Base-by-base conservation (phyloP, 2,797 vertebrate genomes). In the Fundulus diaphanus region DNA sequence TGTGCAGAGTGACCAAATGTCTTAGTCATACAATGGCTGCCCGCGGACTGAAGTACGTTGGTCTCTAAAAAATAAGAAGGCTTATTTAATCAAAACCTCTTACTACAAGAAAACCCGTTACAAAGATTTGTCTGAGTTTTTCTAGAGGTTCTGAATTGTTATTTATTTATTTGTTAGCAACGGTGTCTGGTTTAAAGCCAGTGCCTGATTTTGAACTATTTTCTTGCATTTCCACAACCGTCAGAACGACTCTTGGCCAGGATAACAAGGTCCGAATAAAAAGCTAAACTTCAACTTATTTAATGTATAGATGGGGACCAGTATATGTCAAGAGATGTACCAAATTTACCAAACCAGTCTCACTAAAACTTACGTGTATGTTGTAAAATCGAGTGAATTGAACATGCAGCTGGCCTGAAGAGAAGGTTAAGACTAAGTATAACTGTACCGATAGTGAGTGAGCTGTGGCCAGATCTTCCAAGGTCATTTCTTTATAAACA, bases 11-110 rank as follows among this genome's bases (percentile, higher is more conserved):
- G 51, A 82, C 74, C 80, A 54, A 59, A 35, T 24, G 65, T 33
- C 61, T 79, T 56, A 85, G 77, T 87, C 83, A 77, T 57, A 68
- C 85, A 85, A 87, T 86, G 80, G 49, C 52, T 68, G 8, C 51
- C 0, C 61, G 18, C 69, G 59, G 35, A 49, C 29, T 66, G 44
- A 69, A 68, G 31, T 29, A 70, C 80, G 82, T 84, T 67, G 80
- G 83, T 82, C 88, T n/a, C 44, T 46, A 72, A 46, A 78, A 69
- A 56, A 35, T 66, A 15, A 7, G 61, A 48, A 18, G 65, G 27
- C 69, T 77, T 33, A 27, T 74, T 85, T 81, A 84, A 75, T 83
- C 73, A 49, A 46, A 80, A 18, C 3, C 7, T 35, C 70, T n/a
- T 20, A 35, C 22, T 49, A 70, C 67, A 46, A 72, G 12, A 49